Evolutionary conservation across 2,797 vertebrate species (phyloP).

Genomic region (Pipistrellus pipistrellus): DNA sequence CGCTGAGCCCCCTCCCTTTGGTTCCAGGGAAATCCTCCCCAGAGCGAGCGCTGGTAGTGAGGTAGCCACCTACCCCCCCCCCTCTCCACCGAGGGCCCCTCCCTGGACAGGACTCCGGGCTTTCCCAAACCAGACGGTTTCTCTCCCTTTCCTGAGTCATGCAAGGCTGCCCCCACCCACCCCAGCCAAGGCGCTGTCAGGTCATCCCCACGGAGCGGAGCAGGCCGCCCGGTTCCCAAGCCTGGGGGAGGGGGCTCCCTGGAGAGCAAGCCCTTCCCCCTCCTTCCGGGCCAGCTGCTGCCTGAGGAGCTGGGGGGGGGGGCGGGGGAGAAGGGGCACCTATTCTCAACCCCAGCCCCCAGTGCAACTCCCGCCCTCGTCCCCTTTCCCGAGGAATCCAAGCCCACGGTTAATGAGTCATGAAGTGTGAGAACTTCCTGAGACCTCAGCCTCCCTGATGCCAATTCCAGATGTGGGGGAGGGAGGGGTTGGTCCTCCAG

Average conservation of each 20-base stretch:
- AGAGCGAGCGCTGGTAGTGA: neutral
- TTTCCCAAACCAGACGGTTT: neutral
- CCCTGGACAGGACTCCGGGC: neutral
- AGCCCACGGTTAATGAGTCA: slow-evolving; percentile 96
- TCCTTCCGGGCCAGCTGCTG: neutral
- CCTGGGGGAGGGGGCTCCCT: neutral
- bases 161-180: no score
- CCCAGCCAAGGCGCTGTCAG: neutral
- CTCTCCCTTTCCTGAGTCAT: neutral
- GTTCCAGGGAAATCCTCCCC: neutral
- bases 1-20: neutral
- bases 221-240: neutral
- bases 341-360: slow-evolving; percentile 56
- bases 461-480: slow-evolving; percentile 97
- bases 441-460: slow-evolving; percentile 93
- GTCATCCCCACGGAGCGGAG: rapidly evolving
- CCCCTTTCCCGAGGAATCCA: slow-evolving; percentile 94
- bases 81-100: neutral
- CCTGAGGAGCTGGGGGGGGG: neutral
- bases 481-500: no score
- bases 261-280: neutral
- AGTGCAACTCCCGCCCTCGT: slow-evolving; percentile 79
- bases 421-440: slow-evolving; percentile 99
- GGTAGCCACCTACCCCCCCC: neutral
- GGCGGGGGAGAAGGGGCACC: neutral